Evolutionary conservation across 2,888 invertebrate species (phyloP).

Genomic region (Microchrysa polita): DNA sequence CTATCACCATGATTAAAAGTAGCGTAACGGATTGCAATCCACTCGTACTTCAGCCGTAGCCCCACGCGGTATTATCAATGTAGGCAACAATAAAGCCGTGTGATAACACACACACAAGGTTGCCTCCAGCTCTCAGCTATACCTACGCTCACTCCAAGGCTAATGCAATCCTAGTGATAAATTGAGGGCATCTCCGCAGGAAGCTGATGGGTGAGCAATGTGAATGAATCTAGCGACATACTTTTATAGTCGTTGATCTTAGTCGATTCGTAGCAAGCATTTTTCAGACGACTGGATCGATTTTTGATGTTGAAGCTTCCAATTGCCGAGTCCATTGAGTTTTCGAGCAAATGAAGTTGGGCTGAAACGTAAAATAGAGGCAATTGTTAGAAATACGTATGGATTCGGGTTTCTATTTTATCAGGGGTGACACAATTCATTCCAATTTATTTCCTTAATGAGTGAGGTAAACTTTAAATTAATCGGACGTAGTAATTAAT

Average conservation of each 20-base stretch:
- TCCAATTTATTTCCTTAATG: too few species aligned
- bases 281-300: constrained; percentile 11
- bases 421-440: too few species aligned
- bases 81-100: neutral
- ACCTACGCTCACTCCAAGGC: constrained; percentile 9
- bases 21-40: constrained; percentile 27
- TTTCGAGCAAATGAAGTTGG: neutral
- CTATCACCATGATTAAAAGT: constrained; percentile 62
- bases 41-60: constrained; percentile 18
- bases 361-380: neutral
- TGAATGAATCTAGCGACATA: constrained; percentile 44
- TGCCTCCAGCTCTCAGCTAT: neutral
- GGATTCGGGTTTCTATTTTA: too few species aligned
- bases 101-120: neutral
- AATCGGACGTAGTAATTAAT: too few species aligned
- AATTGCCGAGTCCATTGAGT: constrained; percentile 20
- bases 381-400: too few species aligned
- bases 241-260: constrained; percentile 39
- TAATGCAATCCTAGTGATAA: constrained; percentile 7
- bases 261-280: constrained; percentile 20
- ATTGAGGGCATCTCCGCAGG: constrained; percentile 16
- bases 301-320: constrained; percentile 23
- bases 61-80: neutral
- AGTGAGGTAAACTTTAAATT: too few species aligned
- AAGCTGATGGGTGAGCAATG: constrained; percentile 10